phyloP scores from a whole-genome alignment of 2,113 vertebrate species.

The Phalacrocorax brasilianus region DNA sequence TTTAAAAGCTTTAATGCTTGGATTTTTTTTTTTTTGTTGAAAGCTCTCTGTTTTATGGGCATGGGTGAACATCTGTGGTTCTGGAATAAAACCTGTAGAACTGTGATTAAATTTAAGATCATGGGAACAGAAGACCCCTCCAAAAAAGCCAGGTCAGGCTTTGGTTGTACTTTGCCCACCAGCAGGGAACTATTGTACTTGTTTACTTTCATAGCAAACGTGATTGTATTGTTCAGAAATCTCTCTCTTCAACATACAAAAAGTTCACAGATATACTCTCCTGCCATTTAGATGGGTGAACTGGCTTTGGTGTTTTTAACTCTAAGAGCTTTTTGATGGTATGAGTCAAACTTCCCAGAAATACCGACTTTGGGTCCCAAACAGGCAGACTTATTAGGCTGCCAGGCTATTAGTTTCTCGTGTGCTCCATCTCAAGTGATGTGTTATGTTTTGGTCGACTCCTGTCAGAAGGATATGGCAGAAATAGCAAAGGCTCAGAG shows the following conservation, averaged over 20 bases:
- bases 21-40: neutral
- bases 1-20: no score
- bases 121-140: neutral
- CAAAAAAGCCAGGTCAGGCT: neutral
- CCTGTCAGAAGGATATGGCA: neutral
- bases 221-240: neutral
- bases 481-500: neutral
- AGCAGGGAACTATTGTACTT: neutral
- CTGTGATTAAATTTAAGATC: neutral
- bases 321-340: neutral
- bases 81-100: neutral
- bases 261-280: neutral
- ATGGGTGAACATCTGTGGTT: neutral
- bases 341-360: neutral
- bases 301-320: neutral
- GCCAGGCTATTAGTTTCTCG: neutral
- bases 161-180: neutral
- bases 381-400: neutral
- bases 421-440: neutral
- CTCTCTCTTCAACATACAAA: neutral
- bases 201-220: neutral
- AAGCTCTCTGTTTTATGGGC: neutral
- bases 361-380: neutral
- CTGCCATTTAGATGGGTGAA: neutral
- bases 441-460: neutral